Percentiles rank a stretch among this genome's conserved stretches.
phyloP scores from a whole-genome alignment of 2,888 invertebrate genomes.

The Chrysopilus asiliformis region DNA sequence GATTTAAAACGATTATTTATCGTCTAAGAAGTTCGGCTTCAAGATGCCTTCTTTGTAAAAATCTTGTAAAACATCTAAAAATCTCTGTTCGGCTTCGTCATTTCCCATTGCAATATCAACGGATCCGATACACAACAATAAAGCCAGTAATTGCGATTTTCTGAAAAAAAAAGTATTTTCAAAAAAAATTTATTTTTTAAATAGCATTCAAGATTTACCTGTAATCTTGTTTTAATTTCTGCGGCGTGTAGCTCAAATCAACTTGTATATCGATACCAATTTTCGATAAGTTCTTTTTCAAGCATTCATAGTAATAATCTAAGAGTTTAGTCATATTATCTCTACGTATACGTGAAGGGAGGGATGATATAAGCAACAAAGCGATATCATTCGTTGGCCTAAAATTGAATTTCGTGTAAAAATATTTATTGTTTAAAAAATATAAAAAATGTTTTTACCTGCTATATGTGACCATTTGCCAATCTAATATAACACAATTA shows the following conservation, averaged over 20 bases:
- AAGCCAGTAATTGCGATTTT: constrained; percentile 57
- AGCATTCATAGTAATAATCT: constrained; percentile 54
- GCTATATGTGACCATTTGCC: constrained; percentile 75
- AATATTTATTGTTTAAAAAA: no score
- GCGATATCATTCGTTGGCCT: constrained; percentile 67
- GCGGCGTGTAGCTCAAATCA: constrained; percentile 41
- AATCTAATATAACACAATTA: constrained; percentile 60
- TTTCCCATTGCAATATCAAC: constrained; percentile 69
- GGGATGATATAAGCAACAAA: constrained; percentile 54
- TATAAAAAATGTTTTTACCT: no score
- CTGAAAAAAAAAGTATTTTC: constrained; percentile 19
- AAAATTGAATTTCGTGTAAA: no score
- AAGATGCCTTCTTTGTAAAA: constrained; percentile 57
- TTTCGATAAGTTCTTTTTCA: constrained; percentile 45
- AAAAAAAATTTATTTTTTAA: background rate
- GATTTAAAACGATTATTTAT: no score
- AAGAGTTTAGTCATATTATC: constrained; percentile 48
- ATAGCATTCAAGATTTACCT: constrained; percentile 14
- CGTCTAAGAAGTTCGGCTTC: constrained; percentile 9
- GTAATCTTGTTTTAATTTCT: constrained; percentile 43
- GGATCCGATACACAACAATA: constrained; percentile 64
- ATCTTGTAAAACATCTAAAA: constrained; percentile 61
- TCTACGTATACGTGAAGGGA: constrained; percentile 56
- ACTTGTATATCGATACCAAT: constrained; percentile 49
- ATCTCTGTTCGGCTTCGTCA: constrained; percentile 57